phyloP scores from a whole-genome alignment of 2,888 invertebrate species.

The Drosophila affinis region DNA sequence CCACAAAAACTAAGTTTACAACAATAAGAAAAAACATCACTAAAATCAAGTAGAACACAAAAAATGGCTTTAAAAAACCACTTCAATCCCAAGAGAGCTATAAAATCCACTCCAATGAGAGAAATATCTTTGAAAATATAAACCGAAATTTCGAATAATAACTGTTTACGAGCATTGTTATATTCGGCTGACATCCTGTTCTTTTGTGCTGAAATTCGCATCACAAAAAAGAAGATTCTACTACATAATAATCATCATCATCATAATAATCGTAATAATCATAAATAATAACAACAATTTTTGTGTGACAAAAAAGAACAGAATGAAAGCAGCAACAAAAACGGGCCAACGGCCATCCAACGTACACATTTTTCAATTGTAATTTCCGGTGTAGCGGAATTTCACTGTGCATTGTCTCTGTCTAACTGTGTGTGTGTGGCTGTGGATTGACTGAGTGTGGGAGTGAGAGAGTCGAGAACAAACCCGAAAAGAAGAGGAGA shows the following conservation, averaged over 20 bases:
- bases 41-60: background rate
- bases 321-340: conserved; percentile 15
- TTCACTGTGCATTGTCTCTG: conserved; percentile 57
- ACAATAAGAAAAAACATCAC: background rate
- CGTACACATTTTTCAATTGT: conserved; percentile 76
- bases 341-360: conserved; percentile 18
- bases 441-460: conserved; percentile 23
- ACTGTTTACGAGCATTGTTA: conserved; percentile 41
- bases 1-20: background rate
- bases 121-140: conserved; percentile 5
- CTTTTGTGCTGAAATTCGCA: conserved; percentile 45
- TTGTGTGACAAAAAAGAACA: conserved; percentile 28
- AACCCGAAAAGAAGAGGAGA: conserved; percentile 28
- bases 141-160: conserved; percentile 12
- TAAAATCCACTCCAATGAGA: background rate
- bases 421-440: conserved; percentile 15
- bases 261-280: conserved; percentile 38
- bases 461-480: conserved; percentile 41
- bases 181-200: conserved; percentile 61
- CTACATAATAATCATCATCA: conserved; percentile 36
- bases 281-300: conserved; percentile 44
- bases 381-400: conserved; percentile 79
- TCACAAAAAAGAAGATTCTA: conserved; percentile 18
- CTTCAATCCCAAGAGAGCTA: background rate
- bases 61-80: background rate